These are phyloP conservation scores for Rhagonycha fulva DNA, from an alignment of 2,888 invertebrate genomes.

Conservation along the genomic window DNA sequence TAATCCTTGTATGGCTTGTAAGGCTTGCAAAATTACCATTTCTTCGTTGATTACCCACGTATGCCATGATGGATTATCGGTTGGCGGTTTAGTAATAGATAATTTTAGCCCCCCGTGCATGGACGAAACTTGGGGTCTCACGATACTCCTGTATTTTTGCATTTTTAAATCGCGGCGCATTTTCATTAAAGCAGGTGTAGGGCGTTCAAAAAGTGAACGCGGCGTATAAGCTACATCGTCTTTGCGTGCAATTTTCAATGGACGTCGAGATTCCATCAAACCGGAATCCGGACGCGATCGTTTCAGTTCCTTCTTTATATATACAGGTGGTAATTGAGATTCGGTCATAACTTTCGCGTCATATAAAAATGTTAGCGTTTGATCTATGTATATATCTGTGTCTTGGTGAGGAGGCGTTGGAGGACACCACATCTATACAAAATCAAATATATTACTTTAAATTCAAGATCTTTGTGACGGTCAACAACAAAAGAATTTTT, in stretches of 20 bases:
- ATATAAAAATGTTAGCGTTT: constrained; percentile 83
- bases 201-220: constrained; percentile 80
- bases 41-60: constrained; percentile 94
- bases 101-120: constrained; percentile 60
- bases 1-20: constrained; percentile 73
- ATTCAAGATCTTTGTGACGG: not conserved
- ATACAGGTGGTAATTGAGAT: constrained; percentile 77
- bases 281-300: constrained; percentile 70
- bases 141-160: constrained; percentile 67
- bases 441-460: constrained; percentile 2
- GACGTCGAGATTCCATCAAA: constrained; percentile 60
- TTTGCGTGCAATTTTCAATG: constrained; percentile 66
- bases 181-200: constrained; percentile 73
- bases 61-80: constrained; percentile 70
- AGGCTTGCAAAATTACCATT: constrained; percentile 81
- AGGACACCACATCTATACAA: constrained; percentile 89
- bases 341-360: constrained; percentile 77
- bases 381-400: constrained; percentile 89
- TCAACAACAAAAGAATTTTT: too few species aligned
- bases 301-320: constrained; percentile 77
- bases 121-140: constrained; percentile 58
- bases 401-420: constrained; percentile 96
- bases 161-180: constrained; percentile 77
- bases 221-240: constrained; percentile 79
- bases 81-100: constrained; percentile 54